Evolutionary conservation across 2,113 vertebrate genomes (phyloP).

Genomic region (Psophia crepitans): DNA sequence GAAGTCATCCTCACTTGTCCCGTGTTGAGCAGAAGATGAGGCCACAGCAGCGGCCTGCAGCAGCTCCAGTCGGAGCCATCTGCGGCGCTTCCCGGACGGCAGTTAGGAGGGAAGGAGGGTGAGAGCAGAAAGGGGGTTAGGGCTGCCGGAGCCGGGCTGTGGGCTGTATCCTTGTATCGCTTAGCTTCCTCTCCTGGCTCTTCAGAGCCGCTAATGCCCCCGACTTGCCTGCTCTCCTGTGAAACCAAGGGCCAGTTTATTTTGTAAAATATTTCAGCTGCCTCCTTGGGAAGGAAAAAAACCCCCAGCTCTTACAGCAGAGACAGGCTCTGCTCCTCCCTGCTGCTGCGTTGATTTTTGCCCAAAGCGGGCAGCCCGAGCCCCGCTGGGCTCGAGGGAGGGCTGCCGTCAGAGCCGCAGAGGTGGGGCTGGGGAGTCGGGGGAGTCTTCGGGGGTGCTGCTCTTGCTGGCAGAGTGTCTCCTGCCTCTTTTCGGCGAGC

Average conservation of each 20-base stretch:
- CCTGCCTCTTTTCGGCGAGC: background rate
- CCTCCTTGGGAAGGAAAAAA: background rate
- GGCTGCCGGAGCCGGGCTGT: background rate
- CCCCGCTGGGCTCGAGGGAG: fast-evolving
- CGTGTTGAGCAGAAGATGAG: background rate
- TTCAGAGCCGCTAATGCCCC: background rate
- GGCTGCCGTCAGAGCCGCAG: background rate
- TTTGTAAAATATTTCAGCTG: background rate
- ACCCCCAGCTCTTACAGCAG: background rate
- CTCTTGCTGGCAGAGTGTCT: background rate
- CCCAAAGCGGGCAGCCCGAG: background rate
- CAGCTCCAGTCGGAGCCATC: background rate
- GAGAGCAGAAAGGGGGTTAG: background rate
- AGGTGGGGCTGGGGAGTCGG: background rate
- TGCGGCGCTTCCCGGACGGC: background rate
- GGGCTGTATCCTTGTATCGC: background rate
- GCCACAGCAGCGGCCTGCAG: background rate
- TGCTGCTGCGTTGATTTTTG: background rate
- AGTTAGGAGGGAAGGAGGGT: background rate
- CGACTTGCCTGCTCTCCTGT: background rate
- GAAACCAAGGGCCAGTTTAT: background rate
- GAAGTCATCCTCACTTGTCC: background rate
- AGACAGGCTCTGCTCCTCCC: background rate
- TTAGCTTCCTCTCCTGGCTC: background rate
- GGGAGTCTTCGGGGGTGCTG: background rate